Conservation (phyloP, 2,888 invertebrate genomes). For the Ormyrus rosae region DNA sequence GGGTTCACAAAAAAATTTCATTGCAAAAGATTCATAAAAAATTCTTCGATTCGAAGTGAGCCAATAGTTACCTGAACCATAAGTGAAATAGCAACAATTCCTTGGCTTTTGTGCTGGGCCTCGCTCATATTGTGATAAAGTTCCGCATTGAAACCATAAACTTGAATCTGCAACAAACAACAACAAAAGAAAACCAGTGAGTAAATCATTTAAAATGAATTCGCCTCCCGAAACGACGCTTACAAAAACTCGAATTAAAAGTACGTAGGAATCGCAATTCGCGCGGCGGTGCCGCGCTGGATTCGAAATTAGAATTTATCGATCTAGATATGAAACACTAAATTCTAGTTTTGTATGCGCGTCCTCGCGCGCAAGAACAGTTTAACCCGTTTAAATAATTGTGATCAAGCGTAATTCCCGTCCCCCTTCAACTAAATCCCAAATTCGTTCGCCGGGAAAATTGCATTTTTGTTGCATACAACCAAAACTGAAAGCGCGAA, state of each 20-base stretch:
- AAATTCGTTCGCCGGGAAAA: not conserved
- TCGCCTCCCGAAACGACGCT: not conserved
- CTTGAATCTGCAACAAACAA: constrained; percentile 86
- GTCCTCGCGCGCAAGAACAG: constrained; percentile 10
- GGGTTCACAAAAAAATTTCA: no score
- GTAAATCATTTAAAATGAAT: constrained; percentile 9
- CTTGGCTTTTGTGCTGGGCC: constrained; percentile 97
- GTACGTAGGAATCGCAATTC: constrained; percentile 8
- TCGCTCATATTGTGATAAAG: constrained; percentile 97
- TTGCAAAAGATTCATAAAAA: no score
- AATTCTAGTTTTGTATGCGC: constrained; percentile 29
- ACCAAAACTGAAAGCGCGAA: no score
- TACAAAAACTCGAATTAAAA: constrained; percentile 24
- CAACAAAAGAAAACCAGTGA: constrained; percentile 16
- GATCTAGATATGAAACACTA: constrained; percentile 16
- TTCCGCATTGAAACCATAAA: constrained; percentile 97
- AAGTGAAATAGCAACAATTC: constrained; percentile 94
- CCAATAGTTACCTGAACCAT: constrained; percentile 89
- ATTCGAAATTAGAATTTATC: constrained; percentile 38
- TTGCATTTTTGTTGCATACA: no score
- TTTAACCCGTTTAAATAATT: constrained; percentile 35
- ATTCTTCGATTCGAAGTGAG: no score
- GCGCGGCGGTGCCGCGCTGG: not conserved
- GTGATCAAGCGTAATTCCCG: constrained; percentile 18
- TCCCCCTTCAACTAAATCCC: constrained; percentile 1